Base-by-base conservation (phyloP, 2,113 vertebrate genomes). In the Sorex fumeus region DNA sequence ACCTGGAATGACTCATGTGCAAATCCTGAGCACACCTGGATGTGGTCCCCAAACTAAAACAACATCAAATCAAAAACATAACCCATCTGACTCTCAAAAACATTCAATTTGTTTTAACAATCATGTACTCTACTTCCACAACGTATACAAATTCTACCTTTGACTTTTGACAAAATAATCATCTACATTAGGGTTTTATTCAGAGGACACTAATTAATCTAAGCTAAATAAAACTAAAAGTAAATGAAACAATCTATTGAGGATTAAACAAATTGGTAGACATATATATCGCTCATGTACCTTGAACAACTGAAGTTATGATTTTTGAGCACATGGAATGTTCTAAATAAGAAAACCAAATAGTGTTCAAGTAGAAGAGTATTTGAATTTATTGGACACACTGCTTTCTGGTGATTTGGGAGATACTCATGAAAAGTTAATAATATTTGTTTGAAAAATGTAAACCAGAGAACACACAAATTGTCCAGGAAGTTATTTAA, bases 401-500 rank as follows among this genome's bases (percentile, higher is more conserved):
- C 23, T 93, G 47, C 77, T 87, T 94, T 25, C 57, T 80, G 28
- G 36, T 34, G 16, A 43, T n/a, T 78, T 80, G 64, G 13, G 32
- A 53, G 23, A 53, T 87, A 40, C 10, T 93, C 76, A 69, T 91
- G 32, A 94, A 93, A 92, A 96, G 88, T 91, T 47, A 91, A 88
- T 85, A 43, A 9, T 57, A 43, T 94, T 92, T 96, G 57, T 80
- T 90, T 91, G 57, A 90, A 94, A 91, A 66, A 88, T 69, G 15
- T 91, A 96, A 96, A 90, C 72, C 64, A 88, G 36, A 92, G 18
- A 32, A 4, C 11, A 83, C 12, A 91, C 21, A n/a, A 36, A 87
- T 94, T 80, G 85, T 69, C 69, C 45, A 60, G 66, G 87, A 96
- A 94, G 88, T 90, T 86, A 88, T 81, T 88, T 88, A 69, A 85